phyloP scores from a whole-genome alignment of 1,140 invertebrate genomes.

The Chlorops oryzae region DNA sequence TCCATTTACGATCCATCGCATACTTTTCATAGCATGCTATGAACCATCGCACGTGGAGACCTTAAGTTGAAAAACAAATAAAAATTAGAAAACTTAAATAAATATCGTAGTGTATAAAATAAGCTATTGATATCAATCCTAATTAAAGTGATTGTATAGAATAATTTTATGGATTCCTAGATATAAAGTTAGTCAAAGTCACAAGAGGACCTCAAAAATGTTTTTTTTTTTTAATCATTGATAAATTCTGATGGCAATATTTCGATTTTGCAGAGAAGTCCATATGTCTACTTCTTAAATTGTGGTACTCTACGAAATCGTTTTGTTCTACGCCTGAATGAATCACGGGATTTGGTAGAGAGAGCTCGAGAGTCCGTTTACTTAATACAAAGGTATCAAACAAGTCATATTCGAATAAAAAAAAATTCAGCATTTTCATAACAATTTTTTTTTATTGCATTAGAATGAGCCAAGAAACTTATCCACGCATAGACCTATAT shows the following conservation, averaged over 20 bases:
- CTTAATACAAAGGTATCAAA: constrained; percentile 30
- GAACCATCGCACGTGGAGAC: too few relatives aligned
- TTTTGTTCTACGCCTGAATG: constrained; percentile 43
- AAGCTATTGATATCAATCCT: too few relatives aligned
- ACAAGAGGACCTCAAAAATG: background rate
- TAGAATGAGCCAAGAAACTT: constrained; percentile 45
- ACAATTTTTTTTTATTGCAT: background rate
- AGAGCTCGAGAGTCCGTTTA: constrained; percentile 41
- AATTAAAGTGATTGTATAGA: too few relatives aligned
- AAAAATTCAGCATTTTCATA: background rate
- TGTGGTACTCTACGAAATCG: constrained; percentile 44
- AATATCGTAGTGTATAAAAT: too few relatives aligned
- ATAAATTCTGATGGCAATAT: too few relatives aligned
- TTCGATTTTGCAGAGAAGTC: constrained; percentile 31
- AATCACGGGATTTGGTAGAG: constrained; percentile 44
- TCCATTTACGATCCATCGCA: too few relatives aligned
- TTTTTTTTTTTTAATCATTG: background rate
- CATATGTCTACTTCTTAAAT: constrained; percentile 44
- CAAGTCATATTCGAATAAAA: background rate
- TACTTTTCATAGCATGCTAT: too few relatives aligned
- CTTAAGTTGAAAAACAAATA: too few relatives aligned
- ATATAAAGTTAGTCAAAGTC: too few relatives aligned
- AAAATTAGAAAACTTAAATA: too few relatives aligned
- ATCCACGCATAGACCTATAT: constrained; percentile 42
- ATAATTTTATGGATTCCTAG: too few relatives aligned